phyloP scores from a whole-genome alignment of 2,113 vertebrate species.

The Pelvicachromis taeniatus region DNA sequence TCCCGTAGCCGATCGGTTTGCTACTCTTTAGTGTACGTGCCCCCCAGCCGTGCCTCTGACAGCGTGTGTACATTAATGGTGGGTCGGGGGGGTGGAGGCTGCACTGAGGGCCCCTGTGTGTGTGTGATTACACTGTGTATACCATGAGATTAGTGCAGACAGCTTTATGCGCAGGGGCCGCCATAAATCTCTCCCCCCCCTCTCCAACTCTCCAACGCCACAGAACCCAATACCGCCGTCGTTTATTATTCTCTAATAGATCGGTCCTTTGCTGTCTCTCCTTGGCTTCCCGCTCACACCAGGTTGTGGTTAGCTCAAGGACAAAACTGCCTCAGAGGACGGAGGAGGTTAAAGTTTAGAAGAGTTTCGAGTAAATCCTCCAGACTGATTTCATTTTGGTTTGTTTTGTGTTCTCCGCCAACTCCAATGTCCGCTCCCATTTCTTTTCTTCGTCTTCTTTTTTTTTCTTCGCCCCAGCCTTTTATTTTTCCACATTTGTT shows the following conservation, averaged over 20 bases:
- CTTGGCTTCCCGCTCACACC: constrained; percentile 17
- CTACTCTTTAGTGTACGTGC: constrained; percentile 1
- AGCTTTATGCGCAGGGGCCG: constrained; percentile 55
- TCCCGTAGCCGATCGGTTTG: constrained; percentile 22
- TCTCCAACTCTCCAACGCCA: not conserved
- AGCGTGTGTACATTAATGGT: constrained; percentile 56
- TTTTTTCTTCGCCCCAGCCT: not conserved
- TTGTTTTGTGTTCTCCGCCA: not conserved
- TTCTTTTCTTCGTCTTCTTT: not conserved
- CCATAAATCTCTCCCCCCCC: constrained; percentile 44
- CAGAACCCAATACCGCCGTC: constrained; percentile 16
- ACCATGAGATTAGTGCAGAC: constrained; percentile 64
- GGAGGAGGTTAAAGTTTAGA: constrained; percentile 18
- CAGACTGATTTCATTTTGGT: constrained; percentile 8
- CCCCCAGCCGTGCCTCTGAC: constrained; percentile 37
- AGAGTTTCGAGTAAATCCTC: constrained; percentile 25
- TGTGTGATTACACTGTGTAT: constrained; percentile 61
- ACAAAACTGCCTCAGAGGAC: not conserved
- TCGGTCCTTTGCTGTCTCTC: constrained; percentile 38
- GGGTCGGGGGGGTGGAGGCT: not conserved
- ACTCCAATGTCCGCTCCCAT: not conserved
- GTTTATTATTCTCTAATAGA: constrained; percentile 65
- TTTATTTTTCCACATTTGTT: not conserved
- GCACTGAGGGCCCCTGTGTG: constrained; percentile 19
- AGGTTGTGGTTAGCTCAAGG: constrained; percentile 44